Conservation (phyloP, 1,140 invertebrate species). For the Oryzaephilus surinamensis region DNA sequence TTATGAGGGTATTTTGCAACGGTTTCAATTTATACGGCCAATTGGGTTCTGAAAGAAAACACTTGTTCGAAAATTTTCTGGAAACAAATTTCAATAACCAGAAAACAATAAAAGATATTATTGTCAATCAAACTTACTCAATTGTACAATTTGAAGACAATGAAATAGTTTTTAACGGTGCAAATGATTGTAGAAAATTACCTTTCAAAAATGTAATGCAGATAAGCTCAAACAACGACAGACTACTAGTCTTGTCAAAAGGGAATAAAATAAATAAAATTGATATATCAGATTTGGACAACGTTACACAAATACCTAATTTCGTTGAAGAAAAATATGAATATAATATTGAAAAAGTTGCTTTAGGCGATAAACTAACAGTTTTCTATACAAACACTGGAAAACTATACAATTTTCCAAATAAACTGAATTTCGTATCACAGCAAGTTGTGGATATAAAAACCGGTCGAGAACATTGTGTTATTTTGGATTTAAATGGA, state of each 20-base stretch:
- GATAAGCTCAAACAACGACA: no score
- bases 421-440: slow-evolving; percentile 42
- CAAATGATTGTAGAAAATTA: no score
- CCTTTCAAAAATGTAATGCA: no score
- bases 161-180: no score
- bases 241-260: slow-evolving; percentile 12
- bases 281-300: slow-evolving; percentile 7
- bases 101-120: no score
- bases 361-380: slow-evolving; percentile 36
- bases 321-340: slow-evolving; percentile 7
- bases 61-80: slow-evolving; percentile 16
- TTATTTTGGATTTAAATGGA: slow-evolving; percentile 60
- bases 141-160: no score
- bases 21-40: slow-evolving; percentile 28
- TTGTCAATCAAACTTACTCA: no score
- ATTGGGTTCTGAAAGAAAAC: no score
- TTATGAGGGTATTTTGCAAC: slow-evolving; percentile 24
- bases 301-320: slow-evolving; percentile 12
- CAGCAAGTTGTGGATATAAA: slow-evolving; percentile 50
- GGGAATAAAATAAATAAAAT: slow-evolving; percentile 12
- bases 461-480: slow-evolving; percentile 69
- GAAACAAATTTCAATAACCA: no score
- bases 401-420: slow-evolving; percentile 48
- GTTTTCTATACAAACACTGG: slow-evolving; percentile 42
- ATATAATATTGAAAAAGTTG: slow-evolving; percentile 33